Evolutionary conservation across 1,140 invertebrate species (phyloP).

Genomic region (Euura saliciscinereae): DNA sequence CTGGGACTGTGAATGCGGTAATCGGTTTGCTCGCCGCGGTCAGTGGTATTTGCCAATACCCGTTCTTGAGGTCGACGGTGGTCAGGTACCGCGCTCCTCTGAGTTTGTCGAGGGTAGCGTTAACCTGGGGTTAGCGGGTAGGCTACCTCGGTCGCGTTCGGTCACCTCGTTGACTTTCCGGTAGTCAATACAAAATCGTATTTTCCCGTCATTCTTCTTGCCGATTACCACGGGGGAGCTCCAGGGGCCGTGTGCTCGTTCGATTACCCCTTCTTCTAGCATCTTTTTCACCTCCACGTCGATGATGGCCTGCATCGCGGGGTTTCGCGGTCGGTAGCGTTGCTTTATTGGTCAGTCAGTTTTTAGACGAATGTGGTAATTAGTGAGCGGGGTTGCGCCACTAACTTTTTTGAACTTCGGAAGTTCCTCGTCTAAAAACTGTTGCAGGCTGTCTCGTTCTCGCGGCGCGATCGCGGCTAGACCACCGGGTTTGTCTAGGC

Average conservation of each 20-base stretch:
- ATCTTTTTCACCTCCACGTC: slow-evolving; percentile 25
- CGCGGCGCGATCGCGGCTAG: too few relatives aligned
- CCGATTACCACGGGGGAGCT: slow-evolving; percentile 55
- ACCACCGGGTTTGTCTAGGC: too few relatives aligned
- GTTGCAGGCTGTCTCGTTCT: too few relatives aligned
- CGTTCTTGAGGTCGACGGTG: slow-evolving; percentile 34
- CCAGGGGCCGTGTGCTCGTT: slow-evolving; percentile 51
- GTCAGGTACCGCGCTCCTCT: slow-evolving; percentile 34
- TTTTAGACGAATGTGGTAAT: neutral
- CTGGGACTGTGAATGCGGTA: slow-evolving; percentile 55
- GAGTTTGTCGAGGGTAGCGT: slow-evolving; percentile 38
- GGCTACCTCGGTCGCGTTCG: slow-evolving; percentile 20
- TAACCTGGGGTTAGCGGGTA: slow-evolving; percentile 25
- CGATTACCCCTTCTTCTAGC: slow-evolving; percentile 45
- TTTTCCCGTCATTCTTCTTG: slow-evolving; percentile 55
- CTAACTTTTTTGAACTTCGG: too few relatives aligned
- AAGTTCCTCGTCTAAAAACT: too few relatives aligned
- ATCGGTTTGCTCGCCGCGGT: slow-evolving; percentile 35
- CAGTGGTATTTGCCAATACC: slow-evolving; percentile 45
- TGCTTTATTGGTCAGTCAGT: slow-evolving; percentile 22
- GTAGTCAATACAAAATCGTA: slow-evolving; percentile 58
- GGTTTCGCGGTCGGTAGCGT: slow-evolving; percentile 20
- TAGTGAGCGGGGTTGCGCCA: too few relatives aligned
- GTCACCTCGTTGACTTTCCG: slow-evolving; percentile 49
- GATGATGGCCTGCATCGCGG: slow-evolving; percentile 20